Evolutionary conservation across 2,888 invertebrate species (phyloP), one percentile per base, ranked within the genome.

Genomic region (Patella pellucida): DNA sequence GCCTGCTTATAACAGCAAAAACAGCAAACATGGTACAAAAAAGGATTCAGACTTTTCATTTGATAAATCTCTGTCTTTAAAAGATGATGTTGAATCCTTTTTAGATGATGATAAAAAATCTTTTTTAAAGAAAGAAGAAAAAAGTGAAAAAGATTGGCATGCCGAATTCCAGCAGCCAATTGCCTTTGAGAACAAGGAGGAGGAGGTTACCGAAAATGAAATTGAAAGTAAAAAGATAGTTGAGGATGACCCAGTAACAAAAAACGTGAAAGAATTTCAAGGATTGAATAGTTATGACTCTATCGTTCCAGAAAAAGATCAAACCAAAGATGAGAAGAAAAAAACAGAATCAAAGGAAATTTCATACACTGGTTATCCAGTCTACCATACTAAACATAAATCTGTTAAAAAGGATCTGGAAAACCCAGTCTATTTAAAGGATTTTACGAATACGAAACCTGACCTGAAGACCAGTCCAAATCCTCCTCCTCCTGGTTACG

Each of bases 381-480:
- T 62, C 14, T 19, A 62, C 23, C 19, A 62, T 23, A 62, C 19
- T 62, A 62, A 62, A 62, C 77, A 80, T 70, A 72, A 75, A 51
- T 81, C 81, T 9, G 79, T 80, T 50, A 81, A 80, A 71, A 81
- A 80, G 67, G 79, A 81, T 69, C 69, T 81, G 52, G 69, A 68
- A 19, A 72, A 74, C 50, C 76, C 79, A 14, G 69, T 71, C 41
- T 74, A 78, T 69, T 72, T 78, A 72, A 78, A 77, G 51, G 77
- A 76, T 16, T 75, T 74, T 56, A 72, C 76, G 54, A 79, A 77
- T 74, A 81, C 81, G 31, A 80, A 80, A 68, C 79, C 79, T 27
- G 80, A 80, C 68, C 75, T 74, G 51, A 79, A 80, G 54, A 87
- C 86, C 2, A 83, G 85, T 68, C 86, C 87, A 15, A 86, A 87